These are phyloP conservation scores for Carlito syrichta DNA, from an alignment of 2,113 vertebrate genomes.

Conservation along the genomic window DNA sequence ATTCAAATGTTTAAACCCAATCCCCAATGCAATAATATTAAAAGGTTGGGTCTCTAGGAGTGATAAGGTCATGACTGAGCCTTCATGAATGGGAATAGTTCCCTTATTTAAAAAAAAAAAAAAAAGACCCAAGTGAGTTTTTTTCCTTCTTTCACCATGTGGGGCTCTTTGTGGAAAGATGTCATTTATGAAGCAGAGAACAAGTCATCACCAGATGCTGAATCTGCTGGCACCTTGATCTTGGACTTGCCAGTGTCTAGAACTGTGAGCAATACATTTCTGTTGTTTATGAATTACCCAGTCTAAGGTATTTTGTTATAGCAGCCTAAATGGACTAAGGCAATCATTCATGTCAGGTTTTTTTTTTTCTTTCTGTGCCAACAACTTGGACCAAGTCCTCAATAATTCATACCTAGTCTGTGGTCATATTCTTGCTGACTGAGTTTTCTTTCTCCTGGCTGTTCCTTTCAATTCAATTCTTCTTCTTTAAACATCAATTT, in stretches of 20 bases:
- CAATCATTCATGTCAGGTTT: not conserved
- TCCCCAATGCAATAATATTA: not conserved
- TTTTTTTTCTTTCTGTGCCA: not conserved
- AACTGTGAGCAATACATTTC: not conserved
- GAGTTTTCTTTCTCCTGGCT: not conserved
- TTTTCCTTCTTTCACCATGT: not conserved
- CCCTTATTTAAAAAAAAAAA: too few species aligned
- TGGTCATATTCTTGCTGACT: not conserved
- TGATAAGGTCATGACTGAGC: not conserved
- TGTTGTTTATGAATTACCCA: not conserved
- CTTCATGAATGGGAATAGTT: not conserved
- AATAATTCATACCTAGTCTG: not conserved
- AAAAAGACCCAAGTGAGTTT: not conserved
- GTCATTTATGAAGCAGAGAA: not conserved
- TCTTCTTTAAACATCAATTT: not conserved
- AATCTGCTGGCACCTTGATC: not conserved
- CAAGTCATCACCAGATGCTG: not conserved
- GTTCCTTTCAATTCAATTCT: not conserved
- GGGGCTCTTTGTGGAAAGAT: not conserved
- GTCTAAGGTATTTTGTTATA: not conserved
- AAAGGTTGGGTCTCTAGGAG: not conserved
- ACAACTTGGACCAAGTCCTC: not conserved
- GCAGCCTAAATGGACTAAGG: not conserved
- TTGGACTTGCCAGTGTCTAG: not conserved
- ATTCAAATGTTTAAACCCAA: not conserved